Percentiles rank a stretch among this genome's conserved stretches.
Conservation (phyloP, 2,888 invertebrate genomes). For the Therioaphis trifolii region DNA sequence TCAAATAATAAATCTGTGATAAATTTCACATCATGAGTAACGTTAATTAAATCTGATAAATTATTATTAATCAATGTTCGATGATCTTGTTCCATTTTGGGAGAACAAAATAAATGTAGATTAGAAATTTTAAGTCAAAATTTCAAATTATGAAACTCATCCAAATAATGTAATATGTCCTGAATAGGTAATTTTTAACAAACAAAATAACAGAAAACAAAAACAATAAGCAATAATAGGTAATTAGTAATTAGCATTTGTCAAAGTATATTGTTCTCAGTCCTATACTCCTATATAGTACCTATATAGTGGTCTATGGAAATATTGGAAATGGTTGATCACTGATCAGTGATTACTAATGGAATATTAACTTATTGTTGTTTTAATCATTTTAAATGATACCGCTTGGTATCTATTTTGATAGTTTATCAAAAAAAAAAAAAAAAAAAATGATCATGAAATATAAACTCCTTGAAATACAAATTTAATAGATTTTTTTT, state of each 20-base stretch:
- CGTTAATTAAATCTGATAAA: neutral
- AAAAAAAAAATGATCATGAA: neutral
- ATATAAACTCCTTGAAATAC: conserved; percentile 1
- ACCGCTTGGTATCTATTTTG: too few species aligned
- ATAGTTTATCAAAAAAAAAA: neutral
- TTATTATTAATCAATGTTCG: conserved; percentile 22
- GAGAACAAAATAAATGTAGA: neutral
- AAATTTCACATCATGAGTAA: neutral
- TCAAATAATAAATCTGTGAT: neutral
- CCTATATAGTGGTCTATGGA: neutral
- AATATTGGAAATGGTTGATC: neutral
- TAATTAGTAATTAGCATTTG: neutral
- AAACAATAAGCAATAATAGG: neutral
- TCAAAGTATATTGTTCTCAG: too few species aligned
- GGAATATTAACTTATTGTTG: neutral
- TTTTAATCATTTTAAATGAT: neutral
- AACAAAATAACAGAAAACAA: neutral
- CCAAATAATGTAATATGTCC: neutral
- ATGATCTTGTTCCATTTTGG: conserved; percentile 51
- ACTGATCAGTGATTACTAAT: neutral
- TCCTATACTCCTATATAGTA: too few species aligned
- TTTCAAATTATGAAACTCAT: neutral
- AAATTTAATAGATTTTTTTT: neutral
- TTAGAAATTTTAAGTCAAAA: neutral
- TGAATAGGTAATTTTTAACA: neutral